A percentile compares a stretch with the other conserved stretches of the same genome.
Evolutionary conservation across 2,113 vertebrate species (phyloP).

Genomic region (Copsychus sechellarum): DNA sequence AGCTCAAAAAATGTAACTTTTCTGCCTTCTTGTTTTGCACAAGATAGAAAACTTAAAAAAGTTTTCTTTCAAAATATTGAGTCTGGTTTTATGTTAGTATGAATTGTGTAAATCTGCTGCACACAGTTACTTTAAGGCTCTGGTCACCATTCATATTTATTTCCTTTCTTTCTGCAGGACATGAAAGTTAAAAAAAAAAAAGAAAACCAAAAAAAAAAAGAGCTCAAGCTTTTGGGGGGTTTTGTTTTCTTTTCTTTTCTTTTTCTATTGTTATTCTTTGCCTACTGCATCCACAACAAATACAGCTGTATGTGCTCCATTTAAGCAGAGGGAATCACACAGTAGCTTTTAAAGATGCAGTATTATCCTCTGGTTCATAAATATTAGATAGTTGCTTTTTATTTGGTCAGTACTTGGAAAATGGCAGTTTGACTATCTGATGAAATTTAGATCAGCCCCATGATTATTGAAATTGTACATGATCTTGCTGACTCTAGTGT

Average conservation of each 20-base stretch:
- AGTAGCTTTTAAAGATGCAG: slow-evolving; percentile 73
- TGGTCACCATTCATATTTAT: slow-evolving; percentile 67
- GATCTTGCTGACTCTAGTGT: slow-evolving; percentile 27
- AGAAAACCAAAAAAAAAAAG: slow-evolving; percentile 33
- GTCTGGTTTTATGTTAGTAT: slow-evolving; percentile 60
- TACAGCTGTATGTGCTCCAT: slow-evolving; percentile 62
- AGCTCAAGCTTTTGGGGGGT: slow-evolving; percentile 25
- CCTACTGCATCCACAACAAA: slow-evolving; percentile 70
- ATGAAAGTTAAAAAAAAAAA: slow-evolving; percentile 61
- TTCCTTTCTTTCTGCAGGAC: slow-evolving; percentile 79
- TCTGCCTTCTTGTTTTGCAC: slow-evolving; percentile 79
- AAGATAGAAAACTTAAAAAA: slow-evolving; percentile 51
- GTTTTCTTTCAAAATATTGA: slow-evolving; percentile 58
- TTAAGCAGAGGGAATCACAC: slow-evolving; percentile 57
- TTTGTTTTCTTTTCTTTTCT: slow-evolving; percentile 33
- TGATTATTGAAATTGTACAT: not conserved
- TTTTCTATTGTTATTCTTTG: slow-evolving; percentile 61
- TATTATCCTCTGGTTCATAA: slow-evolving; percentile 58
- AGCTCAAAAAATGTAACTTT: slow-evolving; percentile 76
- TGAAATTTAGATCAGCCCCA: not conserved
- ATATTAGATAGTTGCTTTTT: not conserved
- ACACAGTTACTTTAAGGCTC: slow-evolving; percentile 67
- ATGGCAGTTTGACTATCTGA: not conserved
- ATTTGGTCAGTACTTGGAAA: not conserved
- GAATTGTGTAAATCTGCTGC: slow-evolving; percentile 62